These are phyloP conservation scores for Psittacula derbiana DNA, from an alignment of 2,797 vertebrate species.

Conservation along the genomic window DNA sequence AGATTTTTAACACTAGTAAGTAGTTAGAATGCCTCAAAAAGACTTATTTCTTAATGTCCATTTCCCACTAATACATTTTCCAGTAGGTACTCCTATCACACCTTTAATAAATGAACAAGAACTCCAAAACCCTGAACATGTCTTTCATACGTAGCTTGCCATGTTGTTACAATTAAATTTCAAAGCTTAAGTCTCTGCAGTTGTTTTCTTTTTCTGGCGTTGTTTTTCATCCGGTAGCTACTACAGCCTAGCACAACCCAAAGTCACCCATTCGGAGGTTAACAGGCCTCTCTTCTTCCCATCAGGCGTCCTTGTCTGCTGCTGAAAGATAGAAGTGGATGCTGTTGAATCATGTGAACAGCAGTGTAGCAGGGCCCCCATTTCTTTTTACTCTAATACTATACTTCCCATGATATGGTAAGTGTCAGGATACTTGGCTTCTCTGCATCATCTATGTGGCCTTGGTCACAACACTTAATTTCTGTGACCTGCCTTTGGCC, in stretches of 20 bases:
- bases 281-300: neutral
- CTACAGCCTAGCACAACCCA: neutral
- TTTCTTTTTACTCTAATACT: neutral
- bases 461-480: neutral
- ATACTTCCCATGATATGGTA: neutral
- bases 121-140: neutral
- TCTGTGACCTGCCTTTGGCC: neutral
- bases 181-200: neutral
- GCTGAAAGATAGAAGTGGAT: neutral
- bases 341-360: neutral
- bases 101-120: neutral
- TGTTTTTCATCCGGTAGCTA: neutral
- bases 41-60: neutral
- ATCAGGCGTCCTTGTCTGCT: neutral
- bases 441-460: accelerated
- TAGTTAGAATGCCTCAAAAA: neutral
- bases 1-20: conserved; percentile 25
- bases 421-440: neutral
- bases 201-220: neutral
- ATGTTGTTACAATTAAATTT: neutral
- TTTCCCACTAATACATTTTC: neutral
- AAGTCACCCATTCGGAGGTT: neutral
- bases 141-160: neutral
- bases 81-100: neutral
- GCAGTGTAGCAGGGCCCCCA: neutral